phyloP scores from a whole-genome alignment of 2,113 vertebrate species.

The Peucedramus taeniatus region DNA sequence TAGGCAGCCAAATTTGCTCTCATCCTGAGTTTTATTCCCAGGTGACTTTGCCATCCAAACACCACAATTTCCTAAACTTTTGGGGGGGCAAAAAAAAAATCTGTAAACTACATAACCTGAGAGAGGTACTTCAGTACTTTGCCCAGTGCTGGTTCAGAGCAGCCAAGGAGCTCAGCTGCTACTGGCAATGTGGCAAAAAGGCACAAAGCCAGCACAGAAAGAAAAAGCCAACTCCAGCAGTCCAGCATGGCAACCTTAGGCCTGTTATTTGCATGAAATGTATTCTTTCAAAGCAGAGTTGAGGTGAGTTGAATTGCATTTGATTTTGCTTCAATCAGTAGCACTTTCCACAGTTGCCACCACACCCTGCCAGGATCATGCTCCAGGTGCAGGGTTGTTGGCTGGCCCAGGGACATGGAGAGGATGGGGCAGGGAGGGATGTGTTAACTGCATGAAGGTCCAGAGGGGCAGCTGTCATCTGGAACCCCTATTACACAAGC shows the following conservation, averaged over 20 bases:
- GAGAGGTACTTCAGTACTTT: background rate
- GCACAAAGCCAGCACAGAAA: background rate
- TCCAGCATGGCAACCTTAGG: background rate
- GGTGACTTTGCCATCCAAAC: background rate
- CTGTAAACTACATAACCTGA: background rate
- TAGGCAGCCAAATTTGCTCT: background rate
- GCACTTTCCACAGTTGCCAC: background rate
- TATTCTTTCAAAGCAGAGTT: background rate
- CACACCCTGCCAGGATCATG: rapidly evolving
- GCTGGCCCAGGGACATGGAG: background rate
- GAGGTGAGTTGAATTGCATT: background rate
- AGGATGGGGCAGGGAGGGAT: background rate
- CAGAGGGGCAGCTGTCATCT: background rate
- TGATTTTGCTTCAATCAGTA: background rate
- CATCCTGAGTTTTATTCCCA: background rate
- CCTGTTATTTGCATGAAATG: background rate
- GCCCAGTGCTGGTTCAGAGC: background rate
- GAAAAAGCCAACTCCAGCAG: background rate
- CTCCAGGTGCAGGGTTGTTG: background rate
- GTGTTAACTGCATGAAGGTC: background rate
- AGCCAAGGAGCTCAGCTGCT: background rate
- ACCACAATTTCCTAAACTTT: background rate
- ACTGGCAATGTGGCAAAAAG: background rate
- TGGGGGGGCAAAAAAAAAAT: rapidly evolving
- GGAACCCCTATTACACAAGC: background rate